phyloP scores from a whole-genome alignment of 2,888 invertebrate genomes.

The Calliphora vomitoria region DNA sequence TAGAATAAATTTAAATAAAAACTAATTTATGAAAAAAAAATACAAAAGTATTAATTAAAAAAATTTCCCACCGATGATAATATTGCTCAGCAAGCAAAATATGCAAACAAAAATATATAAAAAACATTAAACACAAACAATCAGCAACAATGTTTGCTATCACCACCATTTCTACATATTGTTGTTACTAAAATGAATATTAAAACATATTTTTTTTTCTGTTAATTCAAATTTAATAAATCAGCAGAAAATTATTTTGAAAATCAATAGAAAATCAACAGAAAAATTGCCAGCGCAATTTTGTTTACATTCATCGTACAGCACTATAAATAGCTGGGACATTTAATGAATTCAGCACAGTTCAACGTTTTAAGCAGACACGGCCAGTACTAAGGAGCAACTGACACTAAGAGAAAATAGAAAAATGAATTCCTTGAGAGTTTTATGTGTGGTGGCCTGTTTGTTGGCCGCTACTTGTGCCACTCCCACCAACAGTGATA shows the following conservation, averaged over 20 bases:
- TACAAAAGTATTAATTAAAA: slow-evolving; percentile 33
- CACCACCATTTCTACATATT: neutral
- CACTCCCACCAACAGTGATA: slow-evolving; percentile 60
- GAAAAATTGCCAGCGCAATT: neutral
- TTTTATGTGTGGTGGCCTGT: slow-evolving; percentile 77
- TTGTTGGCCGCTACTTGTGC: slow-evolving; percentile 76
- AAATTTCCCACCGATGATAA: slow-evolving; percentile 48
- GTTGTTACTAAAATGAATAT: neutral
- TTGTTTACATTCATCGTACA: neutral
- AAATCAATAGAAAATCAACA: slow-evolving; percentile 32
- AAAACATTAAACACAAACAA: neutral
- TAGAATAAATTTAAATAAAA: slow-evolving; percentile 51
- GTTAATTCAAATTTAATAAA: slow-evolving; percentile 24
- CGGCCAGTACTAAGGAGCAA: slow-evolving; percentile 21
- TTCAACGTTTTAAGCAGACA: slow-evolving; percentile 50
- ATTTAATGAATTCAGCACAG: slow-evolving; percentile 15
- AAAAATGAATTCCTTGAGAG: slow-evolving; percentile 78
- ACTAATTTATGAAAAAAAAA: slow-evolving; percentile 7
- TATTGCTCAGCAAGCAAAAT: slow-evolving; percentile 16
- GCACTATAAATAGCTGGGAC: slow-evolving; percentile 53
- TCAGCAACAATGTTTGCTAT: slow-evolving; percentile 22
- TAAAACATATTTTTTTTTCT: neutral
- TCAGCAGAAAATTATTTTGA: slow-evolving; percentile 43
- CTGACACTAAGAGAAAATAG: neutral
- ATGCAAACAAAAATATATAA: neutral